phyloP scores from a whole-genome alignment of 2,888 invertebrate species.

The Invenusta paracnida region DNA sequence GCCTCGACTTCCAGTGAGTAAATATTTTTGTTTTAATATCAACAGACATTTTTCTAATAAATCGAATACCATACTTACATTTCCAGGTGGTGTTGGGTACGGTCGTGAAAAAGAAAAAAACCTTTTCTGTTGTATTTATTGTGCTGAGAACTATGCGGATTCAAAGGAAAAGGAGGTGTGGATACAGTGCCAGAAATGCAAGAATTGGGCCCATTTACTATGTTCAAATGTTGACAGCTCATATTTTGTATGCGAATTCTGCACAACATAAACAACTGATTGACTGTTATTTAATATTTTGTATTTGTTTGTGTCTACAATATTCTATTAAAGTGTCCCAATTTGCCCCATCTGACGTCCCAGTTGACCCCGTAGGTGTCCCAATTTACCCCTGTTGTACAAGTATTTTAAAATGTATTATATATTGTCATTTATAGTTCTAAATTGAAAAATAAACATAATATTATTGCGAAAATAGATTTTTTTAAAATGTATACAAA shows the following conservation, averaged over 20 bases:
- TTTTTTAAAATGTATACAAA: not conserved
- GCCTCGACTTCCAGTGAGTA: not conserved
- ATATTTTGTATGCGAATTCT: not conserved
- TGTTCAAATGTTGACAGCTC: not conserved
- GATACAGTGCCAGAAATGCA: not conserved
- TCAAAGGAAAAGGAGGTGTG: not conserved
- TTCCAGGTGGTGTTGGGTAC: not conserved
- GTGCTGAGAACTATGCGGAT: not conserved
- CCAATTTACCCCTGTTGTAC: not conserved
- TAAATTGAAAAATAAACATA: not conserved
- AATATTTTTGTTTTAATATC: not conserved
- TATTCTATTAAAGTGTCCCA: not conserved
- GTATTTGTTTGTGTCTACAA: not conserved
- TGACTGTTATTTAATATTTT: not conserved
- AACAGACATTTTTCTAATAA: not conserved
- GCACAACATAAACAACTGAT: not conserved
- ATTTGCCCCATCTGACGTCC: not conserved
- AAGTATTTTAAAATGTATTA: not conserved
- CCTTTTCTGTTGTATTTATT: not conserved
- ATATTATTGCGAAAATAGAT: not conserved
- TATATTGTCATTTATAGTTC: not conserved
- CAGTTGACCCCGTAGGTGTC: not conserved
- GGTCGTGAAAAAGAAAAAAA: not conserved
- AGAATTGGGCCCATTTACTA: not conserved
- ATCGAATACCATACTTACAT: not conserved